Evolutionary conservation across 1,140 invertebrate genomes (phyloP), one percentile per base, ranked within the genome.

Genomic region (Lordiphosa mommai): DNA sequence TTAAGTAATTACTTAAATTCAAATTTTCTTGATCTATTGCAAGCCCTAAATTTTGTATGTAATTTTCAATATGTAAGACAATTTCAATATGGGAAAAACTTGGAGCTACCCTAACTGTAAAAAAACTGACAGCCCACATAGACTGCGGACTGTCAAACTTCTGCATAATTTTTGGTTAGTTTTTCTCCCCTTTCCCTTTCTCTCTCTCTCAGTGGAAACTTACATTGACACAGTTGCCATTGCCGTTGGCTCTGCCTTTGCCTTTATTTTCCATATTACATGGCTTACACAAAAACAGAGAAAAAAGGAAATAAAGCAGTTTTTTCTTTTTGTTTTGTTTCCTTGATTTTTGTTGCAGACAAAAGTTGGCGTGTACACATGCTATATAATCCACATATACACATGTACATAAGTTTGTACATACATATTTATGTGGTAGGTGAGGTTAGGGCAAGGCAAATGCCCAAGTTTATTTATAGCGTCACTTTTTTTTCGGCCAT

Each of bases 401-500:
- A 33, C n/a, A 13, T 38, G 17, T 9, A 40, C 43, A 20, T 10
- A 8, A 43, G 37, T 37, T 33, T 23, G 29, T 38, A 30, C 23
- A 49, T 20, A 53, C 46, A 43, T 57, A 61, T 38, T 47, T 48
- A 37, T 48, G 8, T 17, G 43, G 27, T 1, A 9, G 4, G 16
- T 16, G 12, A 14, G 44, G 65, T 51, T 57, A 52, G 46, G 40
- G 47, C 40, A 30, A 33, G 52, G 43, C 7, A 38, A 8, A 57
- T 59, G 71, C 68, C 40, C 80, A 40, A 73, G 64, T 69, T 73
- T 79, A 79, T 79, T 79, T 79, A 79, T 79, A 79, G 74, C 64
- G 64, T 61, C 64, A 80, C 59, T 79, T 27, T 27, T 27, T 27
- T 27, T 77, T 72, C 23, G 73, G 59, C 51, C 70, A 67, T 33